Percentiles rank a stretch among this genome's conserved stretches.
phyloP scores from a whole-genome alignment of 64 coral and sea anemone species.

The Actinia equina region DNA sequence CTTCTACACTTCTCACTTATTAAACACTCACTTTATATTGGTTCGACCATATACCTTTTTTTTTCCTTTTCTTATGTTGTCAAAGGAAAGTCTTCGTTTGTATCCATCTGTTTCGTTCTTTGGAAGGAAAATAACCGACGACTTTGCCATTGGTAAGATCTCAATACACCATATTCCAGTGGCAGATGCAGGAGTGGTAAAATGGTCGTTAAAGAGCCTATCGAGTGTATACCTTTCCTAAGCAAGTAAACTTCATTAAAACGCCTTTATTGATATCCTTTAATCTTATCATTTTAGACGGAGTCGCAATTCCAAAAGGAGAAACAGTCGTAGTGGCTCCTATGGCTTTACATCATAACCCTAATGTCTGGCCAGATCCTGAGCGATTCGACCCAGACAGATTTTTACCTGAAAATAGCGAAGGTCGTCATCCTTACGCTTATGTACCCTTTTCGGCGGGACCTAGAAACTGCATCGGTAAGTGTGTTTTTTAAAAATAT shows the following conservation, averaged over 20 bases:
- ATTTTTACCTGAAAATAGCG: conserved; percentile 42
- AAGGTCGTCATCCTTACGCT: conserved; percentile 45
- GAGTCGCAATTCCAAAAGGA: conserved; percentile 23
- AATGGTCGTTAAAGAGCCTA: too few species aligned
- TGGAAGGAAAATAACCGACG: conserved; percentile 36
- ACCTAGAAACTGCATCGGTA: conserved; percentile 62
- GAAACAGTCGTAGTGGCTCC: conserved; percentile 8
- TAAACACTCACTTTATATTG: too few species aligned
- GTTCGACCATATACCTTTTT: neutral
- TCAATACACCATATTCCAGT: too few species aligned
- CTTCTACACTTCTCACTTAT: too few species aligned
- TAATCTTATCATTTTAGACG: neutral
- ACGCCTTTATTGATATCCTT: too few species aligned
- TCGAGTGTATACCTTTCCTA: too few species aligned
- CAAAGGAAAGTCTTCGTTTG: conserved; percentile 49
- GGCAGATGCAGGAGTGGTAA: too few species aligned
- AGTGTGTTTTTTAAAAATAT: neutral
- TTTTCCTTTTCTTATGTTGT: neutral
- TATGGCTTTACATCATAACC: conserved; percentile 32
- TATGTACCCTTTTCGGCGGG: conserved; percentile 57
- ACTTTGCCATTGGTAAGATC: conserved; percentile 19
- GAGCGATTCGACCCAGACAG: conserved; percentile 43
- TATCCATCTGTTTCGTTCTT: conserved; percentile 53
- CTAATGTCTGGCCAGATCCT: conserved; percentile 38
- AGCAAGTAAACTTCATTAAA: neutral